These are phyloP conservation scores for Thunnus thynnus DNA, from an alignment of 2,113 vertebrate genomes.

Conservation along the genomic window DNA sequence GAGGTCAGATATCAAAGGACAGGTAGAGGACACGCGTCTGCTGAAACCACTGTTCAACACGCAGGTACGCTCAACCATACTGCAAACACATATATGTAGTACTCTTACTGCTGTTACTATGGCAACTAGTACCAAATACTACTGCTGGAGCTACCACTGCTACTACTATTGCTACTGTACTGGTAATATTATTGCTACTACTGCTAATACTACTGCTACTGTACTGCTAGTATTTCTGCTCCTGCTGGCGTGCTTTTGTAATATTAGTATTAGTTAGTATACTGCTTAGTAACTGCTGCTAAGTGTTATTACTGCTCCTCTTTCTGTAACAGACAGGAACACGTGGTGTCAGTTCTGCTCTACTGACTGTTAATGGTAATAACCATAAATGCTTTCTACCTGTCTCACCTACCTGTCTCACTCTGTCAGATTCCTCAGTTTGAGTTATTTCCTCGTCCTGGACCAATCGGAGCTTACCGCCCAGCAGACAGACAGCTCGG, in stretches of 20 bases:
- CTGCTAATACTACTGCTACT: no score
- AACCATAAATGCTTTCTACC: background rate
- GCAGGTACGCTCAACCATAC: conserved; percentile 67
- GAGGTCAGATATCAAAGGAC: conserved; percentile 91
- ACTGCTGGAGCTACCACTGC: background rate
- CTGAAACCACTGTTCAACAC: conserved; percentile 90
- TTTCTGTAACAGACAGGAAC: no score
- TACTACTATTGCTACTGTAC: background rate
- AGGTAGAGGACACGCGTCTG: conserved; percentile 92
- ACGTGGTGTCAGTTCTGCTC: no score
- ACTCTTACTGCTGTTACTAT: background rate
- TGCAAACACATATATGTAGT: background rate
- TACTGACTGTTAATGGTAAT: no score
- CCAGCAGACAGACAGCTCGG: conserved; percentile 91
- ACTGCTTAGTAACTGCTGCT: no score
- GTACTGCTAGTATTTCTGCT: no score
- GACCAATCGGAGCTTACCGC: conserved; percentile 80
- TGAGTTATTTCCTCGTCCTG: conserved; percentile 91
- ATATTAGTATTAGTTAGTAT: no score
- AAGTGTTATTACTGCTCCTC: no score
- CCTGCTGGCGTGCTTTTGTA: no score
- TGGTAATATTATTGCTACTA: no score
- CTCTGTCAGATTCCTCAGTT: conserved; percentile 86
- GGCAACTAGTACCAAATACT: background rate
- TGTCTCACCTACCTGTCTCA: background rate